Conservation (phyloP, 1,140 invertebrate species). For the Bradynema listronoti region DNA sequence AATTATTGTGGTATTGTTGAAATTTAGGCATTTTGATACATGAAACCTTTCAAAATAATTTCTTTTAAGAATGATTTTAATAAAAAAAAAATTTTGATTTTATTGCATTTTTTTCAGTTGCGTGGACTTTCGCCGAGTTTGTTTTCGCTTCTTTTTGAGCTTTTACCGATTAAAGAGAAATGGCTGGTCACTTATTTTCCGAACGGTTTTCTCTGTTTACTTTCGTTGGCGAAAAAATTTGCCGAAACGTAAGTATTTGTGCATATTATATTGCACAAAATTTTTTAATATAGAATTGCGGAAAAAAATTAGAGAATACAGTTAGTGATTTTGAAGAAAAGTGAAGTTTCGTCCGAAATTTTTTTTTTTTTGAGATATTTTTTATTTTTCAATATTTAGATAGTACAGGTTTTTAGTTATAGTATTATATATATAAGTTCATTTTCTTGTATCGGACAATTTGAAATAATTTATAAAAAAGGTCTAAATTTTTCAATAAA, state of each 20-base stretch:
- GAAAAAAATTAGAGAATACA: too few relatives aligned
- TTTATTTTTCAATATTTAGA: slow-evolving; percentile 1
- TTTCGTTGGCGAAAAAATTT: slow-evolving; percentile 18
- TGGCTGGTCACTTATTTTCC: slow-evolving; percentile 22
- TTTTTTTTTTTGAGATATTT: slow-evolving; percentile 5
- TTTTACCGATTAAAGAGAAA: slow-evolving; percentile 17
- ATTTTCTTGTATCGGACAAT: too few relatives aligned
- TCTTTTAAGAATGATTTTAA: slow-evolving; percentile 9
- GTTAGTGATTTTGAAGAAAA: too few relatives aligned
- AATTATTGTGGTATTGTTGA: slow-evolving; percentile 25
- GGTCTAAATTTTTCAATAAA: too few relatives aligned
- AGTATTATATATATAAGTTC: too few relatives aligned
- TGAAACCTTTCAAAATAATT: background rate
- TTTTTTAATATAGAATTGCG: too few relatives aligned
- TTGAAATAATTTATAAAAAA: too few relatives aligned
- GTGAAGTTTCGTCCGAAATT: too few relatives aligned
- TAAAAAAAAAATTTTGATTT: background rate
- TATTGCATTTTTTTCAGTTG: slow-evolving; percentile 16
- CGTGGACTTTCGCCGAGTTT: slow-evolving; percentile 24
- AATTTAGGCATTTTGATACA: too few relatives aligned
- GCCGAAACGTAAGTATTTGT: slow-evolving; percentile 19
- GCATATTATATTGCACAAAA: background rate
- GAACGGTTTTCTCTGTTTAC: slow-evolving; percentile 11
- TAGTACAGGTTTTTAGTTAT: too few relatives aligned
- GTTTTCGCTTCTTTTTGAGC: slow-evolving; percentile 25